phyloP scores from a whole-genome alignment of 2,113 vertebrate species.

The Anarrhichthys ocellatus region DNA sequence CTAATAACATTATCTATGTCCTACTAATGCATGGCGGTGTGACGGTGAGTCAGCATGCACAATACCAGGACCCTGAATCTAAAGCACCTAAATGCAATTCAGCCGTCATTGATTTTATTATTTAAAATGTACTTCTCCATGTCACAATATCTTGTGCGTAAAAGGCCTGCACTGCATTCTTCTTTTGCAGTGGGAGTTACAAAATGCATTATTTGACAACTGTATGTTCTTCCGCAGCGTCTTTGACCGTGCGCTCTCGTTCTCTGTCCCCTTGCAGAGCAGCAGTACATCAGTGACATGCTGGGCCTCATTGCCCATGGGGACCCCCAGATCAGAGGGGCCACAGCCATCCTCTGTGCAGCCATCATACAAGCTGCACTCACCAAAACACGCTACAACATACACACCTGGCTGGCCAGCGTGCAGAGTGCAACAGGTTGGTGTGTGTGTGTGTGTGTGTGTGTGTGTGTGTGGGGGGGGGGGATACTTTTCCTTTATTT shows the following conservation, averaged over 20 bases:
- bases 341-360: constrained; percentile 93
- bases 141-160: neutral
- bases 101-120: neutral
- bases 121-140: neutral
- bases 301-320: constrained; percentile 91
- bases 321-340: constrained; percentile 96
- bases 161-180: neutral
- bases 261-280: constrained; percentile 83
- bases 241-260: neutral
- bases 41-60: neutral
- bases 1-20: neutral
- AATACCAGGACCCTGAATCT: neutral
- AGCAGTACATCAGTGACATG: constrained; percentile 93
- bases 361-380: constrained; percentile 91
- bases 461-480: neutral
- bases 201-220: neutral
- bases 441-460: constrained; percentile 14
- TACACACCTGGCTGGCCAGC: constrained; percentile 87
- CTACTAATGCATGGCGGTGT: too few species aligned
- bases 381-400: constrained; percentile 89
- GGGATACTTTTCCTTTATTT: neutral
- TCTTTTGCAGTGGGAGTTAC: too few species aligned
- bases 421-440: constrained; percentile 89
- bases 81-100: neutral
- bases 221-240: neutral